Percentiles rank a stretch among this genome's conserved stretches.
Conservation (phyloP, 2,888 invertebrate species). For the Lasioglossum zephyrum region DNA sequence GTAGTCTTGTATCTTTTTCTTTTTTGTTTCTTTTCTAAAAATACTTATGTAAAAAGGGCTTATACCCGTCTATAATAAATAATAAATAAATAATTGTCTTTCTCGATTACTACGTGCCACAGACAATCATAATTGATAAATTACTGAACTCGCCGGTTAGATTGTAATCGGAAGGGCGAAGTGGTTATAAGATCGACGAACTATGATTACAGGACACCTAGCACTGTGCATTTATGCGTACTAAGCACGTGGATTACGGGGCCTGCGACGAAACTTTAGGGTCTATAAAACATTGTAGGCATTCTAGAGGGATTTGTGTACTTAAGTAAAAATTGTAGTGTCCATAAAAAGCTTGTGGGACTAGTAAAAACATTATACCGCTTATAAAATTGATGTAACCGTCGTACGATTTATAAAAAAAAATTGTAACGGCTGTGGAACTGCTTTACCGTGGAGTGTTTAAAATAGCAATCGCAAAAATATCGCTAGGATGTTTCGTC, state of each 20-base stretch:
- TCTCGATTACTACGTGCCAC: too few species aligned
- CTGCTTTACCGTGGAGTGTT: background rate
- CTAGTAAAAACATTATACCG: background rate
- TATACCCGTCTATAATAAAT: too few species aligned
- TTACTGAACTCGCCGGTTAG: background rate
- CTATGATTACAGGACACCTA: background rate
- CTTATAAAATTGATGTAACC: background rate
- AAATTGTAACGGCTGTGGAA: background rate
- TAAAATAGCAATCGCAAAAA: background rate
- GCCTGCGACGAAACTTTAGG: background rate
- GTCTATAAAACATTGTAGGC: background rate
- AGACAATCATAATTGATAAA: background rate
- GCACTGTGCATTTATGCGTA: background rate
- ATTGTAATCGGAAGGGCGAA: background rate
- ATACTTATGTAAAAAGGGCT: too few species aligned
- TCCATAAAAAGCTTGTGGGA: background rate
- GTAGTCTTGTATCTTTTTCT: too few species aligned
- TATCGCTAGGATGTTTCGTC: background rate
- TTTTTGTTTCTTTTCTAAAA: too few species aligned
- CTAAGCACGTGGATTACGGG: background rate
- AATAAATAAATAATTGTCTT: too few species aligned
- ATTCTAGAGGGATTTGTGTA: background rate
- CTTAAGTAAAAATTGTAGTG: background rate
- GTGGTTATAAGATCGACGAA: background rate
- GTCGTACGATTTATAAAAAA: too few species aligned